Base-by-base conservation (phyloP, 1,140 invertebrate species). In the Gryllus bimaculatus region DNA sequence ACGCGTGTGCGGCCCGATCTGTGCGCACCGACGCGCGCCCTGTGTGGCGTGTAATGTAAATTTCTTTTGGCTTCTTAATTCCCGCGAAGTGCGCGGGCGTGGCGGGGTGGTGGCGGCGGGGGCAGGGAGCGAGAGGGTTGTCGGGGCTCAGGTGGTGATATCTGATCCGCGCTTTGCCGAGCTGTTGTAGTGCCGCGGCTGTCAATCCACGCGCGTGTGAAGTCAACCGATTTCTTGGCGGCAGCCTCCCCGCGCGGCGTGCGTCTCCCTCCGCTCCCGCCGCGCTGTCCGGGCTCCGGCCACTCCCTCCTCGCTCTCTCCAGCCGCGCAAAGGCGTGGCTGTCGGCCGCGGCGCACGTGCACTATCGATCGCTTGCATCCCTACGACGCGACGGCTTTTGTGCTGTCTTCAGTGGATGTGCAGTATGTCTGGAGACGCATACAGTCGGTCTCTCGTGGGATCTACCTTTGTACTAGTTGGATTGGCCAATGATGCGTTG, bases 121-220 rank as follows among this genome's bases (percentile, higher is more conserved):
- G 10, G 2, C 54, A 18, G 18, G 54, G 54, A 7, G 54, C 26
- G 54, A 66, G 54, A 66, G 54, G 54, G 54, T 66, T 66, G 54
- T n/a, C 54, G 54, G 54, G 54, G 54, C 54, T 3, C 7, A 3
- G 54, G n/a, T n/a, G n/a, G n/a, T n/a, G n/a, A n/a, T n/a, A 66
- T 66, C 54, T 66, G 54, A 66, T 66, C 54, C 54, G 54, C n/a
- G 54, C 54, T 66, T 66, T 66, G 54, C 54, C n/a, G n/a, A n/a
- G n/a, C n/a, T 3, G 2, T 66, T 66, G 54, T 66, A 1, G 54
- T 66, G 54, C 54, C 54, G 2, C 54, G n/a, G n/a, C n/a, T n/a
- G n/a, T 7, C 54, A 3, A 1, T 66, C 18, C 54, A 18, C 54
- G 54, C 54, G 54, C 18, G 54, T 66, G 54, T 66, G 54, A 66